A percentile compares a stretch with the other conserved stretches of the same genome.
These are phyloP conservation scores for Rotaria magnacalcarata DNA, from an alignment of 2,888 invertebrate species.

Conservation along the genomic window DNA sequence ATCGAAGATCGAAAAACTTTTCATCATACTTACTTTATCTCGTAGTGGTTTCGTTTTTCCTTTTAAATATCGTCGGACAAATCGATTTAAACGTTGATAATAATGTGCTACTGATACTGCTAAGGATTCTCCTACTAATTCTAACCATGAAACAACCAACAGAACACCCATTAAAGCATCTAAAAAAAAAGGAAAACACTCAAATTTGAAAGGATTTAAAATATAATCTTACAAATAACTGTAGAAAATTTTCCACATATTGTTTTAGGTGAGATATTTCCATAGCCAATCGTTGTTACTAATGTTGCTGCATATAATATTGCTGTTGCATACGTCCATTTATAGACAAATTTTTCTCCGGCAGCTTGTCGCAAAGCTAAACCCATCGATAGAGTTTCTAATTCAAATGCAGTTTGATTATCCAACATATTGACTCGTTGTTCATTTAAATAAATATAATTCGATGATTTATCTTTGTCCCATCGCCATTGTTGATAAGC, in stretches of 20 bases:
- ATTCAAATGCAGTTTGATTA: not conserved
- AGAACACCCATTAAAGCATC: constrained; percentile 47
- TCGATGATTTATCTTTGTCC: not conserved
- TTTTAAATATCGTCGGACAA: not conserved
- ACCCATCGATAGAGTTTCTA: not conserved
- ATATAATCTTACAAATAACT: not conserved
- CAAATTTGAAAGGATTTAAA: too few species aligned
- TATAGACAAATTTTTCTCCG: not conserved
- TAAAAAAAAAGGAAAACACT: not conserved
- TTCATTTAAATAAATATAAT: constrained; percentile 3
- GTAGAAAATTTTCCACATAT: constrained; percentile 45
- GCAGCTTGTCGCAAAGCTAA: not conserved
- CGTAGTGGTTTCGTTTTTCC: not conserved
- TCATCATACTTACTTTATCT: not conserved
- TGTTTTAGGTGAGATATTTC: constrained; percentile 47
- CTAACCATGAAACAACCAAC: constrained; percentile 47
- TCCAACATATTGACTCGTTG: not conserved
- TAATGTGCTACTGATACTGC: constrained; percentile 40
- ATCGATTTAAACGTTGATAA: not conserved
- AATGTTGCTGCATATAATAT: constrained; percentile 46
- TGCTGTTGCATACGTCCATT: constrained; percentile 45
- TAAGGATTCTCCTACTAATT: constrained; percentile 44
- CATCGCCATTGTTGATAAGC: not conserved
- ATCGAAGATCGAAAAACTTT: not conserved
- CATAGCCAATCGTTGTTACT: constrained; percentile 47